These are phyloP conservation scores for Anas platyrhynchos DNA, from an alignment of 2,113 vertebrate species.

Conservation along the genomic window DNA sequence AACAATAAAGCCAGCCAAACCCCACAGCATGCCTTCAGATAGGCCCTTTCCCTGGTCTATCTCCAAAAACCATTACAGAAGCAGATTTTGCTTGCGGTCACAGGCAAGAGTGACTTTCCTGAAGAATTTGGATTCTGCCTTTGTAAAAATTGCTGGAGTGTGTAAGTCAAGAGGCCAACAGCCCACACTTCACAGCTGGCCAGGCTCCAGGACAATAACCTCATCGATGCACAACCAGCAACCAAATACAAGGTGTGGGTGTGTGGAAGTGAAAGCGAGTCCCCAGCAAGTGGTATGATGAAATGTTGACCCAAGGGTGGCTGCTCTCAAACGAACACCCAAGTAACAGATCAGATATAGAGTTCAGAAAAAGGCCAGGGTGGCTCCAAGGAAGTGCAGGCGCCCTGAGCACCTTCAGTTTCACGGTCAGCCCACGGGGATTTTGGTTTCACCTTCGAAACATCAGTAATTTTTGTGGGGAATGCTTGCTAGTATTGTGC, in stretches of 20 bases:
- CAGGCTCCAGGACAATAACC: neutral
- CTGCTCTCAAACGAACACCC: neutral
- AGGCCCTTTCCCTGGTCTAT: neutral
- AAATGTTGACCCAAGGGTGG: constrained; percentile 10
- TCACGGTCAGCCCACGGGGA: neutral
- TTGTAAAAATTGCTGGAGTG: neutral
- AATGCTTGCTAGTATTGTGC: accelerated
- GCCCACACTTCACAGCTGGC: accelerated
- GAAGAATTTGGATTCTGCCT: neutral
- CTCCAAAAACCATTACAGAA: neutral
- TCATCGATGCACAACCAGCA: neutral
- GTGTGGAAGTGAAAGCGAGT: neutral
- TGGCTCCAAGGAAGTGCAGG: neutral
- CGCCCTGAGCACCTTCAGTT: neutral
- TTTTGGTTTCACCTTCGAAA: neutral
- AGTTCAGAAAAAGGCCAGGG: neutral
- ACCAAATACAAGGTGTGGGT: neutral
- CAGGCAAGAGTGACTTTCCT: accelerated
- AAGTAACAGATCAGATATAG: neutral
- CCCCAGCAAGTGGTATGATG: neutral
- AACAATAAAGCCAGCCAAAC: neutral
- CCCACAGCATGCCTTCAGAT: neutral
- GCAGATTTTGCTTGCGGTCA: accelerated
- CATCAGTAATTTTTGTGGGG: neutral
- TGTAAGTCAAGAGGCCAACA: neutral